Evolutionary conservation across 2,113 vertebrate genomes (phyloP), one percentile per base, ranked within the genome.

Genomic region (Ammodytes dubius): DNA sequence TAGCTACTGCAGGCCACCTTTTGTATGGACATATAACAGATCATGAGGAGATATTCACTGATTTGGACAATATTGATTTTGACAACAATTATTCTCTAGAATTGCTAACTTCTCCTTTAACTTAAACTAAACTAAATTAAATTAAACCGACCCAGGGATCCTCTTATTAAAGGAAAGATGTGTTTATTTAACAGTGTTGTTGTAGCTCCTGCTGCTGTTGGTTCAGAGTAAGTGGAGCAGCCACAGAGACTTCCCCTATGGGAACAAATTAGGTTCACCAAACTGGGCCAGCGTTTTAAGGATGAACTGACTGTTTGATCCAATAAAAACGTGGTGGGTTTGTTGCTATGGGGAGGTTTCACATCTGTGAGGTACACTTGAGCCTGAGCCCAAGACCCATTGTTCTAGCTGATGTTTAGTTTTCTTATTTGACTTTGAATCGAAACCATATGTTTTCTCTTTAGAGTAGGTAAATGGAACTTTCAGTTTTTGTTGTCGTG

Each of bases 281-380:
- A 93, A 94, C 73, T 93, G 66, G 91, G 91, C 74, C 91, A 89
- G 61, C 11, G 67, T 70, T 78, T 88, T 54, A 75, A 47, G 82
- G 73, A 88, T 11, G 50, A 87, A 81, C 80, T 47, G 68, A 71
- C 43, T 43, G 53, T 79, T 70, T 82, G 81, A 87, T 78, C 79
- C 78, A 85, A 74, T 79, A 83, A 84, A 81, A 86, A 73, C 35
- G 19, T 2, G 1, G 37, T 17, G 42, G 69, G 39, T 37, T 60
- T 66, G 81, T 83, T 90, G 82, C 87, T 73, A 69, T 12, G 83
- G 57, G 67, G 71, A 58, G 7, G 27, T 65, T 82, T 75, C 70
- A 73, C 45, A 70, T 85, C 47, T 78, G 58, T 40, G 12, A 68
- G 45, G 53, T 70, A n/a, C 39, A 52, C 58, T 53, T 47, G 35